These are phyloP conservation scores for Eilema caniola DNA, from an alignment of 2,888 invertebrate species.

Conservation along the genomic window DNA sequence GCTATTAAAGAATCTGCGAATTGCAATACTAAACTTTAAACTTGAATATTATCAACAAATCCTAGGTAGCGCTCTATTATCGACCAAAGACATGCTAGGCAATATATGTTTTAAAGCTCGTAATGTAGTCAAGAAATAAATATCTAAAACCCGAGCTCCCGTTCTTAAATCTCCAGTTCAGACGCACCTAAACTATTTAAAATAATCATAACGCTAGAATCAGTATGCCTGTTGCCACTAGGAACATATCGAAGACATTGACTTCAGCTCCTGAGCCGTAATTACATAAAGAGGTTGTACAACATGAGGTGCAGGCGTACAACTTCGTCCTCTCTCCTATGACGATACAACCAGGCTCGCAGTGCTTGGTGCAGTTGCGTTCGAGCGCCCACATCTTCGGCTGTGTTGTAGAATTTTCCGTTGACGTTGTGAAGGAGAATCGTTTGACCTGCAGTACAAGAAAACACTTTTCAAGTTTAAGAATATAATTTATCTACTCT, in stretches of 20 bases:
- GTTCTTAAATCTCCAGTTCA: constrained; percentile 27
- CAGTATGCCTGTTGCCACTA: constrained; percentile 20
- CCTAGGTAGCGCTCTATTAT: background rate
- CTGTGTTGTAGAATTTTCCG: constrained; percentile 91
- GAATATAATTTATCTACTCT: too few species aligned
- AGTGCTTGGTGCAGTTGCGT: constrained; percentile 93
- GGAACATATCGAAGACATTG: constrained; percentile 28
- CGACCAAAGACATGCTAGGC: background rate
- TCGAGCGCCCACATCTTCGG: constrained; percentile 93
- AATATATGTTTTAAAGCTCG: background rate
- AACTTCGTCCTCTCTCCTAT: constrained; percentile 96
- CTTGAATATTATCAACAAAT: background rate
- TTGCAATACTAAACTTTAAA: background rate
- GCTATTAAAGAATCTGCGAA: background rate
- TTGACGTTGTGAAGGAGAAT: constrained; percentile 94
- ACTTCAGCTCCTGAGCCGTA: constrained; percentile 87
- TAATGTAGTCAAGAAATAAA: background rate
- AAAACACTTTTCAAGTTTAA: background rate
- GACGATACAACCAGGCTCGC: constrained; percentile 95
- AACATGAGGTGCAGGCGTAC: constrained; percentile 95
- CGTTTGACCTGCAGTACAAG: constrained; percentile 89
- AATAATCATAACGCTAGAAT: constrained; percentile 42
- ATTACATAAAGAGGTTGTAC: constrained; percentile 93
- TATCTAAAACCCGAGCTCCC: background rate
- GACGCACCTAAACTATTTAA: constrained; percentile 27